Evolutionary conservation across 2,888 invertebrate genomes (phyloP).

Genomic region (Byasa hedistus): DNA sequence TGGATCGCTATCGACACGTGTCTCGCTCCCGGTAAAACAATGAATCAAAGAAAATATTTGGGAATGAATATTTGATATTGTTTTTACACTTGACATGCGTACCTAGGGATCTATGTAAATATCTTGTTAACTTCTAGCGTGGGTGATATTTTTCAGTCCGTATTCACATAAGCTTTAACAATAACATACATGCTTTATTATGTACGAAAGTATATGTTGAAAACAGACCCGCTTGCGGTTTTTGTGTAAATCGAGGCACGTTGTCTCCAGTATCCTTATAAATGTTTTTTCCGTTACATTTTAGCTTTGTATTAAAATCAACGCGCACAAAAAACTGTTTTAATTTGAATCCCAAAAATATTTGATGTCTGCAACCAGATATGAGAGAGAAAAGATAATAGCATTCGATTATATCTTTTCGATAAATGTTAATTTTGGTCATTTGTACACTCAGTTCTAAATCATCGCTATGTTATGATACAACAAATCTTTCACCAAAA

Average conservation of each 20-base stretch:
- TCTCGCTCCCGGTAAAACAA: conserved; percentile 2
- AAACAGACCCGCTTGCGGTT: not conserved
- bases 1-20: conserved; percentile 22
- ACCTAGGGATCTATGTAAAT: not conserved
- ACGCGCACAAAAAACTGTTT: not conserved
- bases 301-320: not conserved
- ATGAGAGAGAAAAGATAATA: not conserved
- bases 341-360: not conserved
- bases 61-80: not conserved
- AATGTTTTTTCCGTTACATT: not conserved
- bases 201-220: not conserved
- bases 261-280: not conserved
- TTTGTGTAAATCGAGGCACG: not conserved
- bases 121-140: not conserved
- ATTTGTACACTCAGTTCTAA: no score
- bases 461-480: no score
- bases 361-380: not conserved
- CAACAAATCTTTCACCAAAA: not conserved
- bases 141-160: not conserved
- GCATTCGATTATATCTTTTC: no score
- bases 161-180: not conserved
- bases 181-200: not conserved
- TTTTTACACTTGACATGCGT: not conserved
- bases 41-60: not conserved
- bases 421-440: no score